Evolutionary conservation across 2,888 invertebrate species (phyloP).

Genomic region (Leptopterna dolabrata): DNA sequence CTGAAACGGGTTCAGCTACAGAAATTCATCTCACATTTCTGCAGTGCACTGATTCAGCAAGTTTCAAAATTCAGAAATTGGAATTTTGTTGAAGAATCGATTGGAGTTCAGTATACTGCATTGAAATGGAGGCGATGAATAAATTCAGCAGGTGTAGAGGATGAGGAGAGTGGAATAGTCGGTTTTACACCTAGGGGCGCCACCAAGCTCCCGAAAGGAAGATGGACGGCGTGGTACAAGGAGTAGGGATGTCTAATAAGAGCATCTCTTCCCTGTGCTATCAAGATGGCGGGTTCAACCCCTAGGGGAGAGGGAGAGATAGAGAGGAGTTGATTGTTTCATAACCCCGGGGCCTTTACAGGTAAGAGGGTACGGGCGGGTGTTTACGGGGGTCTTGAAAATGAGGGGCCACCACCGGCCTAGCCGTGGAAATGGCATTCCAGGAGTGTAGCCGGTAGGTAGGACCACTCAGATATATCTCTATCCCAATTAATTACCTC

Average conservation of each 20-base stretch:
- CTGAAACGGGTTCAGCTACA: too few relatives aligned
- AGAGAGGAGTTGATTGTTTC: not conserved
- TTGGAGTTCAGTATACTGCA: not conserved
- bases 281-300: not conserved
- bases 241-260: not conserved
- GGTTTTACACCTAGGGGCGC: not conserved
- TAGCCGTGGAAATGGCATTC: not conserved
- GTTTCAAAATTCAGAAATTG: too few relatives aligned
- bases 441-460: not conserved
- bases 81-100: not conserved
- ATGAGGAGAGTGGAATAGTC: not conserved
- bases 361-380: not conserved
- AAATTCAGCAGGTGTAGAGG: not conserved
- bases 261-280: not conserved
- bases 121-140: not conserved
- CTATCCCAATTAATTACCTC: constrained; percentile 8
- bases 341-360: not conserved
- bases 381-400: not conserved
- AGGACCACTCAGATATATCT: constrained; percentile 11
- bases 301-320: not conserved
- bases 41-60: too few relatives aligned
- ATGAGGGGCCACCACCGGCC: not conserved
- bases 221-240: not conserved
- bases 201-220: not conserved
- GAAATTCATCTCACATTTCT: too few relatives aligned